A percentile compares a stretch with the other conserved stretches of the same genome.
Evolutionary conservation across 2,113 vertebrate genomes (phyloP).

Genomic region (Cromileptes altivelis): DNA sequence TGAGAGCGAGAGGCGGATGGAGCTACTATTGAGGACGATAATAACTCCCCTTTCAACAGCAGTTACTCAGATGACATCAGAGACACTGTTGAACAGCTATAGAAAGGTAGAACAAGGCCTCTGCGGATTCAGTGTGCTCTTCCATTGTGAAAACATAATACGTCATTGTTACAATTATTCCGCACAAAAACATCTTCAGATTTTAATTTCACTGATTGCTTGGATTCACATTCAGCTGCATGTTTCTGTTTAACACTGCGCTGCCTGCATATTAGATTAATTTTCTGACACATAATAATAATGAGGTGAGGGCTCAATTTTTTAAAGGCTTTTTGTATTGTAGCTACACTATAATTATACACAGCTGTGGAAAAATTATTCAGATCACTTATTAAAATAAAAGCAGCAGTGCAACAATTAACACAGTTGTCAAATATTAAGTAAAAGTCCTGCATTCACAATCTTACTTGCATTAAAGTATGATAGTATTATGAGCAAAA

Average conservation of each 20-base stretch:
- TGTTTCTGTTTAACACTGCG: background rate
- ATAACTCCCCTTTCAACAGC: conserved; percentile 43
- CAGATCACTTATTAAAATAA: background rate
- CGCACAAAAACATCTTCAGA: no score
- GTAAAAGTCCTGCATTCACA: background rate
- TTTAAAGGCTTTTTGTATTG: background rate
- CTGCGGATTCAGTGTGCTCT: background rate
- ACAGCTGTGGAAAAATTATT: background rate
- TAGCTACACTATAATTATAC: background rate
- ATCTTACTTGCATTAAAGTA: background rate
- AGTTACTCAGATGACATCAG: conserved; percentile 18
- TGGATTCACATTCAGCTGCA: background rate
- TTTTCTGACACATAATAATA: background rate
- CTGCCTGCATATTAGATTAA: background rate
- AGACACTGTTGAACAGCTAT: background rate
- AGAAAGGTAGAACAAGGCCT: background rate
- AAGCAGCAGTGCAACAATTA: background rate
- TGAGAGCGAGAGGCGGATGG: conserved; percentile 14
- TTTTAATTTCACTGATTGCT: background rate
- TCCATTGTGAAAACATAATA: background rate
- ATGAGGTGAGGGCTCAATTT: background rate
- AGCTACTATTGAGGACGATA: conserved; percentile 10
- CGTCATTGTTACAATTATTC: background rate
- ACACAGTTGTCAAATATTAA: no score
- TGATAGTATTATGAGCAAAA: background rate